Conservation (phyloP, 2,113 vertebrate species). For the Marcusenius ussheri region DNA sequence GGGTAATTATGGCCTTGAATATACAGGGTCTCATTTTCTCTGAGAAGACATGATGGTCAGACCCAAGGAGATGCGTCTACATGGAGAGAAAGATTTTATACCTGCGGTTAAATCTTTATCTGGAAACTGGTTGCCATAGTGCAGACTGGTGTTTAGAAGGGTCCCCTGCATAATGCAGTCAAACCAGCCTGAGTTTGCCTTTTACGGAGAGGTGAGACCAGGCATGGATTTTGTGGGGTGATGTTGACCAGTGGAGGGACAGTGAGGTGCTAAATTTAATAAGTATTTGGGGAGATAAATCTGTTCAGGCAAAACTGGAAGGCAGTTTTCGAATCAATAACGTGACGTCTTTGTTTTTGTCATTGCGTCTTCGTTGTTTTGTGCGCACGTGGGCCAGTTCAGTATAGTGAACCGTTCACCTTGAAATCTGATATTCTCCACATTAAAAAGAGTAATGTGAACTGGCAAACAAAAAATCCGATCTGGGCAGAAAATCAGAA, state of each 20-base stretch:
- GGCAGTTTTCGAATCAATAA: too few relatives aligned
- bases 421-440: too few relatives aligned
- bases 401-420: too few relatives aligned
- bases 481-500: too few relatives aligned
- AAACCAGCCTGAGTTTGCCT: neutral
- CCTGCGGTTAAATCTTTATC: neutral
- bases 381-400: too few relatives aligned
- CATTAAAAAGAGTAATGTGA: too few relatives aligned
- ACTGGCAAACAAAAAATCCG: too few relatives aligned
- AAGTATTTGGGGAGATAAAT: too few relatives aligned
- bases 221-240: neutral
- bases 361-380: too few relatives aligned
- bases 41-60: neutral
- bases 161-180: neutral
- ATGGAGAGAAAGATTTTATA: neutral
- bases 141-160: neutral
- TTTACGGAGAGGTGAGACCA: neutral
- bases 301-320: too few relatives aligned
- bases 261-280: too few relatives aligned
- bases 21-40: neutral
- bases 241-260: neutral
- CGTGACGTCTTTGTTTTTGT: too few relatives aligned
- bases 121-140: neutral
- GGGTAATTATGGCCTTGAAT: conserved; percentile 8
- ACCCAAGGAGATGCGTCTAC: conserved; percentile 3